Evolutionary conservation across 2,888 invertebrate genomes (phyloP).

Genomic region (Coelopa pilipes): DNA sequence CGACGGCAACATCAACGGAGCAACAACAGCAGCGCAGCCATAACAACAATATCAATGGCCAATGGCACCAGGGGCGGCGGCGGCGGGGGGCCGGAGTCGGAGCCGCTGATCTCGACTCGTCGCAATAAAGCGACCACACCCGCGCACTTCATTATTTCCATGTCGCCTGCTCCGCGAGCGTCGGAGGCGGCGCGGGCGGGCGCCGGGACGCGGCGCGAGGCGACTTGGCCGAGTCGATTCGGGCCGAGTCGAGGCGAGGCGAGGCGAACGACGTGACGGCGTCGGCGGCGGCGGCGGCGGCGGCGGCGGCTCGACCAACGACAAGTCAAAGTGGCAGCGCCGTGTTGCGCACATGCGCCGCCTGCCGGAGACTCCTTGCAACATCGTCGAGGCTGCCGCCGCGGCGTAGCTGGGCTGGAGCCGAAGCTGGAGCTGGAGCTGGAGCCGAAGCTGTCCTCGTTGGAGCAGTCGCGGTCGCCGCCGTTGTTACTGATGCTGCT

Average conservation of each 20-base stretch:
- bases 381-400: conserved; percentile 45
- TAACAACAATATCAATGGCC: conserved; percentile 33
- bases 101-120: conserved; percentile 39
- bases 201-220: no score
- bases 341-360: conserved; percentile 28
- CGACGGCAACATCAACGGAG: not conserved
- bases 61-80: conserved; percentile 3
- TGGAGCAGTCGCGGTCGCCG: conserved; percentile 5
- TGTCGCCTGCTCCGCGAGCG: conserved; percentile 65
- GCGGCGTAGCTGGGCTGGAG: conserved; percentile 36
- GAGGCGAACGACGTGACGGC: conserved; percentile 29
- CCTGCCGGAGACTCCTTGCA: conserved; percentile 37
- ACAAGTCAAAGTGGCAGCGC: conserved; percentile 23
- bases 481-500: conserved; percentile 42
- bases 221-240: no score
- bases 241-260: conserved; percentile 47
- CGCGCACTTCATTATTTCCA: conserved; percentile 68
- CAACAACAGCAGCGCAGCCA: not conserved
- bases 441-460: conserved; percentile 38
- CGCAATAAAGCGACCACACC: conserved; percentile 64
- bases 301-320: not conserved
- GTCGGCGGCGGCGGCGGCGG: conserved; percentile 44
- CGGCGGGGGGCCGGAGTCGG: not conserved
- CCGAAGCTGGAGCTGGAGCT: conserved; percentile 30
- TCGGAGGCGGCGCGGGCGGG: conserved; percentile 45